A percentile compares a stretch with the other conserved stretches of the same genome.
Evolutionary conservation across 2,797 vertebrate species (phyloP).

Genomic region (Oceanodroma leucorhoa): DNA sequence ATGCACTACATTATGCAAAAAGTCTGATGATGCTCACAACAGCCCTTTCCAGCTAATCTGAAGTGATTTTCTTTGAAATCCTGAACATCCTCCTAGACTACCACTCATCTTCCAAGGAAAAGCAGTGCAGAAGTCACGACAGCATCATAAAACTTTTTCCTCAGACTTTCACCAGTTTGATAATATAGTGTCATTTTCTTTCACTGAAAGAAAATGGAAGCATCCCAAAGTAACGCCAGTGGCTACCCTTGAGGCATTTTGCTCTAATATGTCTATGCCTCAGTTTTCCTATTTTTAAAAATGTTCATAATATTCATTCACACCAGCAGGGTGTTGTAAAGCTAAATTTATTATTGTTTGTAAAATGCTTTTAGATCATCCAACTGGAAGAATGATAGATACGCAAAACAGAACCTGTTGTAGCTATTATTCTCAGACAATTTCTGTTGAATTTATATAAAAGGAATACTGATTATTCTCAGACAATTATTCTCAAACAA

Average conservation of each 20-base stretch:
- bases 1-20: neutral
- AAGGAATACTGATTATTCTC: slow-evolving; percentile 9
- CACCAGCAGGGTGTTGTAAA: slow-evolving; percentile 50
- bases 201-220: neutral
- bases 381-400: slow-evolving; percentile 41
- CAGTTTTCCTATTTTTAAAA: slow-evolving; percentile 38
- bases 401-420: slow-evolving; percentile 47
- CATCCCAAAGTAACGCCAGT: neutral
- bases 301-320: slow-evolving; percentile 12
- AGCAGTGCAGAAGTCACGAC: neutral
- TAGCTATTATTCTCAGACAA: slow-evolving; percentile 43
- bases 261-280: neutral
- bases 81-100: neutral
- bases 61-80: neutral
- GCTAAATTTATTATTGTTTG: slow-evolving; percentile 55
- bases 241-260: neutral
- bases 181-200: neutral
- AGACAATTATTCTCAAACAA: slow-evolving; percentile 35
- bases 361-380: slow-evolving; percentile 47
- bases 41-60: neutral
- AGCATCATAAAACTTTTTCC: neutral
- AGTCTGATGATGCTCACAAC: neutral
- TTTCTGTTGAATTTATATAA: slow-evolving; percentile 50
- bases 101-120: neutral
- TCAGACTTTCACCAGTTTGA: neutral